Conservation (phyloP, 2,888 invertebrate species). For the Cantharis rufa region DNA sequence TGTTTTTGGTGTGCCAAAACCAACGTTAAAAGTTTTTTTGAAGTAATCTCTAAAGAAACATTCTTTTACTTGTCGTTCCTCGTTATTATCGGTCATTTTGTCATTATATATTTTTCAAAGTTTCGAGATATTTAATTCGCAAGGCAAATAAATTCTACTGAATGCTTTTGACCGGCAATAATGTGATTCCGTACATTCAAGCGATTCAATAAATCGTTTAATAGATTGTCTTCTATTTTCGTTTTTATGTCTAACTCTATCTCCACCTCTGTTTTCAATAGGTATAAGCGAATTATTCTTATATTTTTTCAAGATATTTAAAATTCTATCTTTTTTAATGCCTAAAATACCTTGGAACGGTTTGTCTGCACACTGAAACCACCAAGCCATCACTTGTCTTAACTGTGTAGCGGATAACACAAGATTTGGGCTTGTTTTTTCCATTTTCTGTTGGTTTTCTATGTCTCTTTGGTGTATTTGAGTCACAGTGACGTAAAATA, state of each 20-base stretch:
- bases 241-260: neutral
- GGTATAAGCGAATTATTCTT: neutral
- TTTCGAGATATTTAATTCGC: neutral
- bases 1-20: neutral
- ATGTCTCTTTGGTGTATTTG: too few relatives aligned
- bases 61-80: neutral
- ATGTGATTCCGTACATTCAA: constrained; percentile 6
- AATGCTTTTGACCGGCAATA: constrained; percentile 1
- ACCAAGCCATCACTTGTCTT: too few relatives aligned
- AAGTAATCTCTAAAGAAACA: constrained; percentile 5
- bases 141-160: too few relatives aligned
- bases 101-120: neutral
- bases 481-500: too few relatives aligned
- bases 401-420: too few relatives aligned
- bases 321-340: constrained; percentile 2
- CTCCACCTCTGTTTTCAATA: too few relatives aligned
- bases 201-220: constrained; percentile 1
- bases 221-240: neutral
- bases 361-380: neutral
- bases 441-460: too few relatives aligned
- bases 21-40: neutral
- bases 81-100: neutral
- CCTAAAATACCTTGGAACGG: constrained; percentile 1
- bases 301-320: neutral
- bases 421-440: too few relatives aligned